These are phyloP conservation scores for Andrena haemorrhoa DNA, from an alignment of 2,888 invertebrate species.

Conservation along the genomic window DNA sequence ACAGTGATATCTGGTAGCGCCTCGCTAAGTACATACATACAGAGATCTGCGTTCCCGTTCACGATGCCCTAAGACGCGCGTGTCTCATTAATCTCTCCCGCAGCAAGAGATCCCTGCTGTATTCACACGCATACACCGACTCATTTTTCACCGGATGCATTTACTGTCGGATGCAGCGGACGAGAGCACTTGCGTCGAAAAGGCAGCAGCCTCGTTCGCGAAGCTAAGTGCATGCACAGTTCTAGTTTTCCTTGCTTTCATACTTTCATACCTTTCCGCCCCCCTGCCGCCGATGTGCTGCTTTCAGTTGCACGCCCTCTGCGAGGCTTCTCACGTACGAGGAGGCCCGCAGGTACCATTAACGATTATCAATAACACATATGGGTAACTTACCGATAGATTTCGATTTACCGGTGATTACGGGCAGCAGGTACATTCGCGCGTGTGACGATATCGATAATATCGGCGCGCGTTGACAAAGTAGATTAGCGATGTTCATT, in stretches of 20 bases:
- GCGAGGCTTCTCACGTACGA: too few species aligned
- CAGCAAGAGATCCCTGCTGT: constrained; percentile 1
- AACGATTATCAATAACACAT: not conserved
- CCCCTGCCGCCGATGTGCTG: not conserved
- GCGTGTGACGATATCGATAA: not conserved
- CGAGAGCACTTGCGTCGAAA: constrained; percentile 4
- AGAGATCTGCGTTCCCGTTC: not conserved
- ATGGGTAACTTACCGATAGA: not conserved
- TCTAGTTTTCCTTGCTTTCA: not conserved
- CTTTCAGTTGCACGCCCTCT: not conserved
- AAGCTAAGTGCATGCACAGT: not conserved
- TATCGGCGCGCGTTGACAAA: not conserved
- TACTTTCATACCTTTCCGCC: not conserved
- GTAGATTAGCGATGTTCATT: not conserved
- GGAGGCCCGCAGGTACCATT: too few species aligned
- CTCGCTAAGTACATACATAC: not conserved
- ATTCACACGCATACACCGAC: not conserved
- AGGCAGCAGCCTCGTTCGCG: not conserved
- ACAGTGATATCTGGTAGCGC: not conserved
- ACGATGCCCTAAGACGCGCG: not conserved
- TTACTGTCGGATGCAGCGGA: constrained; percentile 27
- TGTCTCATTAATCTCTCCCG: constrained; percentile 21
- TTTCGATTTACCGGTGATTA: not conserved
- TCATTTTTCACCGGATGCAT: constrained; percentile 31
- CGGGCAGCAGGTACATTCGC: too few species aligned